phyloP scores from a whole-genome alignment of 2,113 vertebrate species.

The Trinectes maculatus region DNA sequence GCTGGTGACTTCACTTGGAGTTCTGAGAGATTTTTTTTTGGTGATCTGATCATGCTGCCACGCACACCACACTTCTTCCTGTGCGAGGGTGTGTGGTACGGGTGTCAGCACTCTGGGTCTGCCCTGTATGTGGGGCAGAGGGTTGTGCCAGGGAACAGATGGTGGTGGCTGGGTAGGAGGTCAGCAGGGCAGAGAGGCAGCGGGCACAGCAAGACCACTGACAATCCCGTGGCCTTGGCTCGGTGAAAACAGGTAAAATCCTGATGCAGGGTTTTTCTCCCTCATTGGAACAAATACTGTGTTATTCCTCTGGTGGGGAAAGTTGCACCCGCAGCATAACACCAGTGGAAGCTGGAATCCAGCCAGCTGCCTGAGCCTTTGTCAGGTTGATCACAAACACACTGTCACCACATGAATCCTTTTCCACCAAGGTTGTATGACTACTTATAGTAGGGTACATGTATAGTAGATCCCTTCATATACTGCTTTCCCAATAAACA shows the following conservation, averaged over 20 bases:
- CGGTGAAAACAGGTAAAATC: constrained; percentile 62
- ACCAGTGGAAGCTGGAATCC: constrained; percentile 20
- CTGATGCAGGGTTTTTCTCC: constrained; percentile 64
- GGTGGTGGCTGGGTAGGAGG: constrained; percentile 66
- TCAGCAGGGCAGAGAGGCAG: constrained; percentile 49
- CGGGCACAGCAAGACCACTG: constrained; percentile 40
- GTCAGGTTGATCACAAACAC: constrained; percentile 4
- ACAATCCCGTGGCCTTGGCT: constrained; percentile 57
- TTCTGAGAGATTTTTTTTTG: neutral
- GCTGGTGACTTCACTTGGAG: too few relatives aligned
- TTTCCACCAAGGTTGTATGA: too few relatives aligned
- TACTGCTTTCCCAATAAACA: too few relatives aligned
- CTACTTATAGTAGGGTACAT: too few relatives aligned
- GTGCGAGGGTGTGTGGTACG: constrained; percentile 23
- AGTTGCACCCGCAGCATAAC: constrained; percentile 59
- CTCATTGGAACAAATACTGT: constrained; percentile 45
- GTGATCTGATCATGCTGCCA: constrained; percentile 2
- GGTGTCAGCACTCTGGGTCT: constrained; percentile 70
- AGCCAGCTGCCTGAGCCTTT: constrained; percentile 15
- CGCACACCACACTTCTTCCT: constrained; percentile 20
- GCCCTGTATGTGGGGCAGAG: constrained; percentile 46
- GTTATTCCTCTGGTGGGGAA: constrained; percentile 30
- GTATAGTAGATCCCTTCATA: too few relatives aligned
- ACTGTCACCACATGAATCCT: neutral
- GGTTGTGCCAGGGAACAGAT: constrained; percentile 77